Conservation (phyloP, 2,888 invertebrate species). For the Epinotia demarniana region DNA sequence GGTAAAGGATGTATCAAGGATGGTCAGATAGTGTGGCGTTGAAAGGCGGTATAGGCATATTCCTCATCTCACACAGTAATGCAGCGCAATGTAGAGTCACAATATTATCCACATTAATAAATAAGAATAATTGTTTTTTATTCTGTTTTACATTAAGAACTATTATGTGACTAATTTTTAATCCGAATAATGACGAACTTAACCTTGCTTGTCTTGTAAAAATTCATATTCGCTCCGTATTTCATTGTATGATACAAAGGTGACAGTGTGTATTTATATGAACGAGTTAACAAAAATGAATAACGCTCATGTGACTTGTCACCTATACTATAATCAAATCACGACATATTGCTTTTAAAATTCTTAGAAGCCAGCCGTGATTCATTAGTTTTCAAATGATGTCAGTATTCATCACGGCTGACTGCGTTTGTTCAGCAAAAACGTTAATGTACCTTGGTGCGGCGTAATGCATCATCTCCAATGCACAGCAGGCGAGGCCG, state of each 20-base stretch:
- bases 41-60: constrained; percentile 3
- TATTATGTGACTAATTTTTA: background rate
- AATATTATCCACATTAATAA: background rate
- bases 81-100: background rate
- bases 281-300: background rate
- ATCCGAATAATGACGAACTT: background rate
- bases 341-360: constrained; percentile 15
- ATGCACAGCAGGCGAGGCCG: constrained; percentile 98
- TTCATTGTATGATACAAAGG: background rate
- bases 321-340: constrained; percentile 15
- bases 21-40: background rate
- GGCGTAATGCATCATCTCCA: constrained; percentile 99
- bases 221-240: background rate
- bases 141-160: background rate
- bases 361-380: constrained; percentile 17
- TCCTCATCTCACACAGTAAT: background rate
- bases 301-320: background rate
- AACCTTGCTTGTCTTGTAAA: background rate
- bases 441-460: constrained; percentile 89
- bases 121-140: background rate
- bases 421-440: constrained; percentile 4
- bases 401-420: constrained; percentile 9
- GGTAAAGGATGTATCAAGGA: background rate
- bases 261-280: background rate
- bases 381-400: constrained; percentile 1